Evolutionary conservation across 2,113 vertebrate genomes (phyloP).

Genomic region (Petrocephalus microphthalmus): DNA sequence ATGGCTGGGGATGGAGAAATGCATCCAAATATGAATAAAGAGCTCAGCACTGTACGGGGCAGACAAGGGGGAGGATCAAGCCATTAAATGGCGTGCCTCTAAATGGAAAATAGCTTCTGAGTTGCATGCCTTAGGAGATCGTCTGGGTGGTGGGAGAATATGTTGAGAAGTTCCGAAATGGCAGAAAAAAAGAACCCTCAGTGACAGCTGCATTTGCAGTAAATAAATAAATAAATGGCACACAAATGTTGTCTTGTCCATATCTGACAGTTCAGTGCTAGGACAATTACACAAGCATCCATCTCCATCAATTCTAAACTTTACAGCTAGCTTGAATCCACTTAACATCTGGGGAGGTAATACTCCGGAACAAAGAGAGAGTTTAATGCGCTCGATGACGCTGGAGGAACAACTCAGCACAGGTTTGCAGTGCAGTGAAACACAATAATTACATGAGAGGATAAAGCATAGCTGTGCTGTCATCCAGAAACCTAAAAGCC

Average conservation of each 20-base stretch:
- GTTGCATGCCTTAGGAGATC: not conserved
- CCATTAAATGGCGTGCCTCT: not conserved
- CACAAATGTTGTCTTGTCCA: conserved; percentile 24
- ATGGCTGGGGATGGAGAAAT: conserved; percentile 26
- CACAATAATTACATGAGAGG: conserved; percentile 40
- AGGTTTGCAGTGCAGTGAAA: conserved; percentile 26
- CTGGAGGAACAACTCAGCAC: not conserved
- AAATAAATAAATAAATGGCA: not conserved
- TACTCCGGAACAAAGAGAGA: conserved; percentile 34
- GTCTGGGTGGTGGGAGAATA: not conserved
- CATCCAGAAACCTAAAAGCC: conserved; percentile 16
- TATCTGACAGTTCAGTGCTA: conserved; percentile 26
- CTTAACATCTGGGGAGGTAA: conserved; percentile 32
- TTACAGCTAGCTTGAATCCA: conserved; percentile 14
- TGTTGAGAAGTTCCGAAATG: not conserved
- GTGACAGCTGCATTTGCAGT: not conserved
- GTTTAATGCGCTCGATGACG: conserved; percentile 25
- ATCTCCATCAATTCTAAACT: conserved; percentile 48
- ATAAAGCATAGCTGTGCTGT: conserved; percentile 36
- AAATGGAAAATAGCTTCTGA: conserved; percentile 21
- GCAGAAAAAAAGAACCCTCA: conserved; percentile 16
- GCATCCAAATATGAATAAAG: conserved; percentile 15
- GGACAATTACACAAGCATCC: conserved; percentile 32
- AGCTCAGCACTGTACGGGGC: conserved; percentile 13
- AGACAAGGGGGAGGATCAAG: conserved; percentile 26